Percentiles rank a stretch among this genome's conserved stretches.
Conservation (phyloP, 2,888 invertebrate species). For the Peribatodes rhomboidaria region DNA sequence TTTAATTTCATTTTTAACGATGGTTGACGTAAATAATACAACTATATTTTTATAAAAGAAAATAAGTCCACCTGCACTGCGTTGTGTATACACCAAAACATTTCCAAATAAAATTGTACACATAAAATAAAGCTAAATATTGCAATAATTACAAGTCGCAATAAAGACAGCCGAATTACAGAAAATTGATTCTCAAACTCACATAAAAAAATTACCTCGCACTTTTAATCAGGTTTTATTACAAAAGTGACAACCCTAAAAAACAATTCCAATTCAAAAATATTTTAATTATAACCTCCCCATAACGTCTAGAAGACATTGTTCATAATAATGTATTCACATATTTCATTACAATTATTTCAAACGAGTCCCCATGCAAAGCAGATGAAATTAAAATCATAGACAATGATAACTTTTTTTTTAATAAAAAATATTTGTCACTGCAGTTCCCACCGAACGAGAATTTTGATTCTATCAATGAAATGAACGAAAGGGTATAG, state of each 20-base stretch:
- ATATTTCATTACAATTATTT: conserved; percentile 74
- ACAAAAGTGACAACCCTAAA: conserved; percentile 62
- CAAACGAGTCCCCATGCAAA: conserved; percentile 75
- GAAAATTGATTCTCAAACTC: neutral
- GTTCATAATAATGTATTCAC: conserved; percentile 80
- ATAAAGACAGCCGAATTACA: too few relatives aligned
- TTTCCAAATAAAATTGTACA: too few relatives aligned
- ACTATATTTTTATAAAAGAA: too few relatives aligned
- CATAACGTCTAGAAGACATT: conserved; percentile 75
- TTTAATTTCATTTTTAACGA: too few relatives aligned
- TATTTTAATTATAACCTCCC: conserved; percentile 82
- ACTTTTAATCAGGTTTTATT: neutral
- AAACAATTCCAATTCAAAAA: conserved; percentile 50
- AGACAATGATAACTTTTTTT: conserved; percentile 73
- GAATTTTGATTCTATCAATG: conserved; percentile 56
- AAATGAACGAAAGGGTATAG: conserved; percentile 45
- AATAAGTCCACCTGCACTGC: too few relatives aligned
- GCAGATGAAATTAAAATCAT: conserved; percentile 71
- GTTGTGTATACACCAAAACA: too few relatives aligned
- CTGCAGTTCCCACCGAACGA: conserved; percentile 76
- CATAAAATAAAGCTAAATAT: too few relatives aligned
- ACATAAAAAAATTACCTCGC: neutral
- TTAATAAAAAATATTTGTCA: conserved; percentile 69
- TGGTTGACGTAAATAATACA: too few relatives aligned
- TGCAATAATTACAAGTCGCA: too few relatives aligned